Evolutionary conservation across 1,140 invertebrate species (phyloP), one percentile per base, ranked within the genome.

Genomic region (Trichomalopsis sarcophagae): DNA sequence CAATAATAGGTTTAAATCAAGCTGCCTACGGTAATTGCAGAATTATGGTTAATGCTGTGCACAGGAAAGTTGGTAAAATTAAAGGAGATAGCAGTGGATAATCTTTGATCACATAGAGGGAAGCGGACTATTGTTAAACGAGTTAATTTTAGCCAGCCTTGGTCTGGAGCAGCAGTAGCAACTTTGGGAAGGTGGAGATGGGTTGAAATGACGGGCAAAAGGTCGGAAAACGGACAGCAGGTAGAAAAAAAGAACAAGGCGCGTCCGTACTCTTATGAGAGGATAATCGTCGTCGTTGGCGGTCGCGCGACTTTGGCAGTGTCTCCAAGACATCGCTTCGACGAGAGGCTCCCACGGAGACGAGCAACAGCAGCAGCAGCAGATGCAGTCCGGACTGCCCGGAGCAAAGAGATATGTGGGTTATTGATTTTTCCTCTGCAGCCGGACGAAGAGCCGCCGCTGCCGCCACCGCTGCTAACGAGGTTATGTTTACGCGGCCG

Each of bases 401-500:
- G 55, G 55, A 21, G 14, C 17, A 62, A 62, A n/a, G 55, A 62
- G 55, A 62, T 84, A 88, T 87, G 83, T 89, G 87, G 90, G 88
- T 90, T 93, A 93, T 93, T 93, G 92, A 93, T 93, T 92, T 93
- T 91, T 90, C 79, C 44, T 40, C 77, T 40, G 40, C 36, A 36
- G 66, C 30, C 68, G 68, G 55, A 62, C 69, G 69, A 73, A 73
- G 69, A 73, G 69, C 69, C 33, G 69, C 69, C 33, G 69, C 69
- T 10, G 27, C 33, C 23, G 27, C 69, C 33, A 78, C 50, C 36
- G 36, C 77, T 33, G 30, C 14, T 75, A n/a, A 89, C 90, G 87
- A 93, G 92, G 92, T 93, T 93, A 93, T 92, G 91, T 92, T 92
- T 90, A 90, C 88, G 88, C 88, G 82, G 85, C 55, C 55, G 55